Conservation (phyloP, 2,888 invertebrate genomes). For the Tenodera sinensis region DNA sequence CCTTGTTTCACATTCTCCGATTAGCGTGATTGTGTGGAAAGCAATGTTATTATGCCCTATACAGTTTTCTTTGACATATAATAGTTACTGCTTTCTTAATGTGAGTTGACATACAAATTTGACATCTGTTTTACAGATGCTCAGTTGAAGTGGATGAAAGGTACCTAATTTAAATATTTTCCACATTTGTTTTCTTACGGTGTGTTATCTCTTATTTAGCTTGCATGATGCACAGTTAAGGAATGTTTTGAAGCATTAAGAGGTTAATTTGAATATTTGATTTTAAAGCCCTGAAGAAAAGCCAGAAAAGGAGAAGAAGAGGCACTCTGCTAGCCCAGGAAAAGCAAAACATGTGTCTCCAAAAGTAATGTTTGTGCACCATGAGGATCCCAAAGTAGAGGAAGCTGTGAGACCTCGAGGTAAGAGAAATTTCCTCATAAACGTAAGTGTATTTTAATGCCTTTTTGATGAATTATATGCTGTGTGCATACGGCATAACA, state of each 20-base stretch:
- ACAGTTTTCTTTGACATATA: no score
- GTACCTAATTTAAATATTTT: neutral
- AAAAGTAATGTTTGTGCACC: slow-evolving; percentile 31
- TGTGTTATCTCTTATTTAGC: neutral
- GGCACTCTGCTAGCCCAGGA: slow-evolving; percentile 30
- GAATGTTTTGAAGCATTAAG: neutral
- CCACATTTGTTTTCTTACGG: neutral
- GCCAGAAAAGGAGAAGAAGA: slow-evolving; percentile 30
- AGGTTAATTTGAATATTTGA: neutral
- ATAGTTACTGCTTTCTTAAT: no score
- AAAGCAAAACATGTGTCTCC: slow-evolving; percentile 30
- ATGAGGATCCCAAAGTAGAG: slow-evolving; percentile 28
- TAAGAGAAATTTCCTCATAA: neutral
- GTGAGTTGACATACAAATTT: neutral
- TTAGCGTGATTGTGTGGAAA: no score
- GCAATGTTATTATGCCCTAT: no score
- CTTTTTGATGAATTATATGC: no score
- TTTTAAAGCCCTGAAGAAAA: slow-evolving; percentile 27
- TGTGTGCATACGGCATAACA: no score
- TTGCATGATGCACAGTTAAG: neutral
- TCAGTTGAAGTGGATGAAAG: neutral
- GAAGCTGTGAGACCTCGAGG: slow-evolving; percentile 23
- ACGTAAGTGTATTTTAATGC: no score
- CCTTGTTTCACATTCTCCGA: no score
- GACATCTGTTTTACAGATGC: neutral